Base-by-base conservation (phyloP, 1,140 invertebrate genomes). In the Ctenoplectra terminalis region DNA sequence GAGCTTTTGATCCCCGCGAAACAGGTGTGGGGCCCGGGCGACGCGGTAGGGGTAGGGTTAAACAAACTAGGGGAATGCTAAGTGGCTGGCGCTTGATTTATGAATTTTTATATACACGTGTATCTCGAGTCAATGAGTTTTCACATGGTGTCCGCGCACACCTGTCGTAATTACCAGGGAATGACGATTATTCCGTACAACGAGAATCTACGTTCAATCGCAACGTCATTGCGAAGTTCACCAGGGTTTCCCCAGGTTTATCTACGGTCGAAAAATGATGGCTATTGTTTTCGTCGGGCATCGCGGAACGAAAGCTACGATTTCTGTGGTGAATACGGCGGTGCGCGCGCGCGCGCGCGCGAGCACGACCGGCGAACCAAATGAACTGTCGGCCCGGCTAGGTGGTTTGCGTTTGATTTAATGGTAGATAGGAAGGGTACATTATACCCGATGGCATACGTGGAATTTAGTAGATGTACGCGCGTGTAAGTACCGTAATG, bases 401-500 rank as follows among this genome's bases (percentile, higher is more conserved):
- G 77, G 69, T 52, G 58, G 69, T 63, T 72, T 34, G 76, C 76
- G 76, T 71, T 80, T 72, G 70, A 80, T 80, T 81, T 81, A 81
- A 75, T 75, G 72, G 72, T n/a, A 75, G 79, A 81, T 81, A 75
- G 79, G 61, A 74, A 66, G 50, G 61, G 71, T 67, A 63, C 72
- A 75, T 81, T 81, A 81, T 40, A 75, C 71, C 61, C 72, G 58
- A 81, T 81, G 79, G 71, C 71, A 80, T 80, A 80, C 79, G 79
- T 26, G 72, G 79, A 81, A 75, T 74, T 81, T 75, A 75, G 79
- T 75, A 46, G 60, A 75, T 74, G 70, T 81, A 81, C 72, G 72
- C 79, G 79, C 61, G 79, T 81, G 71, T 75, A 81, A 81, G 79
- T 75, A 58, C 79, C 79, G 79, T 81, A 75, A 81, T 75, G 71